These are phyloP conservation scores for Odontomyia ornata DNA, from an alignment of 2,888 invertebrate species.

Conservation along the genomic window DNA sequence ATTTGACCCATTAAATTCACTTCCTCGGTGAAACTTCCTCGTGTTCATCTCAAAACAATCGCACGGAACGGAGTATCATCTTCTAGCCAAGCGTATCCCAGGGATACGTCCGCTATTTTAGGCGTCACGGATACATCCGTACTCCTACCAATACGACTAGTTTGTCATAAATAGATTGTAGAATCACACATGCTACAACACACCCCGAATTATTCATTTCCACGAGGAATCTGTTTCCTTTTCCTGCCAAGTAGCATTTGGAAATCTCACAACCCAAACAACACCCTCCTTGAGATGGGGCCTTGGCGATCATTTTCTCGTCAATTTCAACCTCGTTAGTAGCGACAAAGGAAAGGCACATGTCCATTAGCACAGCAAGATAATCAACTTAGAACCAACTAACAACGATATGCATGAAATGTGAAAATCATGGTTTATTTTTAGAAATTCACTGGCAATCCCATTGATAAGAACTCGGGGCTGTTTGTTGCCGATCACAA, in stretches of 20 bases:
- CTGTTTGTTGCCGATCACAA: constrained; percentile 25
- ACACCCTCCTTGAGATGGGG: too few species aligned
- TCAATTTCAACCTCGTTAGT: background rate
- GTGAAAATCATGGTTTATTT: constrained; percentile 21
- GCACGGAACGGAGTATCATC: too few species aligned
- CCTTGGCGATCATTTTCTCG: background rate
- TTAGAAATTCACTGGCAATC: constrained; percentile 41
- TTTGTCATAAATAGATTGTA: background rate
- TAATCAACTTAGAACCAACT: background rate
- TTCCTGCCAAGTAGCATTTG: background rate
- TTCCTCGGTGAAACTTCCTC: too few species aligned
- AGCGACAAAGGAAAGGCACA: background rate
- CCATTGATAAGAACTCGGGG: constrained; percentile 39
- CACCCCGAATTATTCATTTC: background rate
- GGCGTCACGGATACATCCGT: background rate
- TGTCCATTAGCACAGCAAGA: background rate
- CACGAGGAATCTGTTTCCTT: background rate
- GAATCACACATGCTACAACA: background rate
- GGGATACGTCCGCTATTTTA: constrained; percentile 18
- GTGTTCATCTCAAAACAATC: too few species aligned
- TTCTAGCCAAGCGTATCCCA: background rate
- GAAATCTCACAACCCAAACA: background rate
- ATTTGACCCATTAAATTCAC: too few species aligned
- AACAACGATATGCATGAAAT: background rate
- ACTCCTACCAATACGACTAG: background rate